Conservation (phyloP, 2,113 vertebrate genomes). For the Paradoxurus hermaphroditus region DNA sequence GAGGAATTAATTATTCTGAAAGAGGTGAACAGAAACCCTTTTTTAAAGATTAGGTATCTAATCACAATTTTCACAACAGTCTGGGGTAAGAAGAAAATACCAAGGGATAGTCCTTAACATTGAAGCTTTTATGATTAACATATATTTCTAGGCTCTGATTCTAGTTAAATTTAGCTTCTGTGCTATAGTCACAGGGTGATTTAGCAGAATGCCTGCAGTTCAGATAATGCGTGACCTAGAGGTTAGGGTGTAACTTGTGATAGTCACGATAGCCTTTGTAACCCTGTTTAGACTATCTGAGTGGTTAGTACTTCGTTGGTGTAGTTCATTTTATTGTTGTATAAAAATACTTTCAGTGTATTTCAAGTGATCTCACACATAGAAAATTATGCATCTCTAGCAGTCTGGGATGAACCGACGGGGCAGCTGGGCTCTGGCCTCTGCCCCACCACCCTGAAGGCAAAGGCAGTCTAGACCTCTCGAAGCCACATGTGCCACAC, state of each 20-base stretch:
- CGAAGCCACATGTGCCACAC: not conserved
- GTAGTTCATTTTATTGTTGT: not conserved
- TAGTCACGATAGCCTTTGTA: not conserved
- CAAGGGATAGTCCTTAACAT: not conserved
- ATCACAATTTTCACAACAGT: not conserved
- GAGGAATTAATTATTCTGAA: slow-evolving; percentile 30
- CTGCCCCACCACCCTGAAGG: not conserved
- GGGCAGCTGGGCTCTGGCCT: not conserved
- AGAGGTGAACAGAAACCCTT: not conserved
- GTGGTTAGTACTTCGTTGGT: not conserved
- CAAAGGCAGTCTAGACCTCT: not conserved
- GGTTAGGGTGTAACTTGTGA: not conserved
- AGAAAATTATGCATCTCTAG: not conserved
- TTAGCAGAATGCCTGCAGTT: not conserved
- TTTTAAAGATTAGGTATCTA: not conserved
- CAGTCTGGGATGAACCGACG: not conserved
- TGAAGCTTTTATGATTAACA: not conserved
- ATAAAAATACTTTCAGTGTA: not conserved
- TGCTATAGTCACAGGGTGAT: not conserved
- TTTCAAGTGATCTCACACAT: not conserved
- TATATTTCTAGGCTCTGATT: not conserved
- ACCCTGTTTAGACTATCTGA: not conserved
- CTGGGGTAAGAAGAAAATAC: not conserved
- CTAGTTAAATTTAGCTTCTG: not conserved
- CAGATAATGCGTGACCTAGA: not conserved